These are phyloP conservation scores for Hydriomena furcata DNA, from an alignment of 2,888 invertebrate species.

Conservation along the genomic window DNA sequence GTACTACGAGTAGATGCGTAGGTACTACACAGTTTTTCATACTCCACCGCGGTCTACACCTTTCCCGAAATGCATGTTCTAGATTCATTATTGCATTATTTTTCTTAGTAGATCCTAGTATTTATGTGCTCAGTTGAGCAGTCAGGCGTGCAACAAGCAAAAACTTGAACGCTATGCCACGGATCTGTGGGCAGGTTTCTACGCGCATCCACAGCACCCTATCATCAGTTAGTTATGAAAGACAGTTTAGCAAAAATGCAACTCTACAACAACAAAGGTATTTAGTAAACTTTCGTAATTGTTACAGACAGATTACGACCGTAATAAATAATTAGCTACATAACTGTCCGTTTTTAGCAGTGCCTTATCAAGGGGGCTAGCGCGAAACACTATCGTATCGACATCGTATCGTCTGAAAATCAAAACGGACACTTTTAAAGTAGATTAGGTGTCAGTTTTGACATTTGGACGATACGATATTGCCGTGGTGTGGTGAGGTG, in stretches of 20 bases:
- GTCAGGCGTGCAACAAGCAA: constrained; percentile 22
- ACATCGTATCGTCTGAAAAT: too few relatives aligned
- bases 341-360: neutral
- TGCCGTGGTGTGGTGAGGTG: too few relatives aligned
- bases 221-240: constrained; percentile 26
- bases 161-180: constrained; percentile 29
- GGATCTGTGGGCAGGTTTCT: constrained; percentile 24
- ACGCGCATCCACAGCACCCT: constrained; percentile 11
- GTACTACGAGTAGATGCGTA: too few relatives aligned
- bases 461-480: too few relatives aligned
- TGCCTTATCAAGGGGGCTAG: too few relatives aligned
- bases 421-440: too few relatives aligned
- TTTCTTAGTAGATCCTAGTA: constrained; percentile 7
- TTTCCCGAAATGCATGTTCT: too few relatives aligned
- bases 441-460: too few relatives aligned
- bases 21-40: too few relatives aligned
- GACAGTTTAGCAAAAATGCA: constrained; percentile 15
- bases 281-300: constrained; percentile 19
- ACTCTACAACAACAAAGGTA: constrained; percentile 20
- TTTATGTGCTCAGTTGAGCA: constrained; percentile 29
- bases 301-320: constrained; percentile 6
- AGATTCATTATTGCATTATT: neutral
- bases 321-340: neutral
- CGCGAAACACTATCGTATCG: too few relatives aligned
- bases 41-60: too few relatives aligned